A percentile compares a stretch with the other conserved stretches of the same genome.
Evolutionary conservation across 2,113 vertebrate genomes (phyloP).

Genomic region (Elgaria multicarinata): DNA sequence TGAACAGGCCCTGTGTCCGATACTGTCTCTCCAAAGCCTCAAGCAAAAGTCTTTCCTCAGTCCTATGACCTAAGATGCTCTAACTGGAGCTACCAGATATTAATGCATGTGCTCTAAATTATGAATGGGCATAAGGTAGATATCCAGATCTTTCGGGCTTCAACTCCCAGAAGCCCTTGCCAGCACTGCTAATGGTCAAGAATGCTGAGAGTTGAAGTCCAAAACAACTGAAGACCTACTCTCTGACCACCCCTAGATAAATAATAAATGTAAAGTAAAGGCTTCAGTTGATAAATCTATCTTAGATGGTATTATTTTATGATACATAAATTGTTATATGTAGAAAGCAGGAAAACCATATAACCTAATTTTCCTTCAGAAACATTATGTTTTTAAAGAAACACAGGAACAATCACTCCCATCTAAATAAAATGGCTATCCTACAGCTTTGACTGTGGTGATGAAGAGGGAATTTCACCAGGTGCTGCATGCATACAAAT

Average conservation of each 20-base stretch:
- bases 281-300: background rate
- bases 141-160: no score
- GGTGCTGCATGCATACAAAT: no score
- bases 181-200: no score
- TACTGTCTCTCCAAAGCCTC: background rate
- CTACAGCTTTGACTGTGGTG: no score
- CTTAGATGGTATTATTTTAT: background rate
- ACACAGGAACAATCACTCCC: background rate
- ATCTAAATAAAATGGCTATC: background rate
- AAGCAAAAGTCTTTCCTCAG: background rate
- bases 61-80: background rate
- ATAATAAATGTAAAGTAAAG: background rate
- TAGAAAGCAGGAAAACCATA: background rate
- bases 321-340: background rate
- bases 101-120: background rate
- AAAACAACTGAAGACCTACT: no score
- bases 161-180: no score
- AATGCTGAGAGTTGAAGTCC: no score
- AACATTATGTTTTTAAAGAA: accelerated
- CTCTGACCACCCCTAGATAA: no score
- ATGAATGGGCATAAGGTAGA: no score
- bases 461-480: no score
- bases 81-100: background rate
- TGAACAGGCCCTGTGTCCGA: no score
- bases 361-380: background rate